phyloP scores from a whole-genome alignment of 1,140 invertebrate species.

The Gonatopus flavifemur region DNA sequence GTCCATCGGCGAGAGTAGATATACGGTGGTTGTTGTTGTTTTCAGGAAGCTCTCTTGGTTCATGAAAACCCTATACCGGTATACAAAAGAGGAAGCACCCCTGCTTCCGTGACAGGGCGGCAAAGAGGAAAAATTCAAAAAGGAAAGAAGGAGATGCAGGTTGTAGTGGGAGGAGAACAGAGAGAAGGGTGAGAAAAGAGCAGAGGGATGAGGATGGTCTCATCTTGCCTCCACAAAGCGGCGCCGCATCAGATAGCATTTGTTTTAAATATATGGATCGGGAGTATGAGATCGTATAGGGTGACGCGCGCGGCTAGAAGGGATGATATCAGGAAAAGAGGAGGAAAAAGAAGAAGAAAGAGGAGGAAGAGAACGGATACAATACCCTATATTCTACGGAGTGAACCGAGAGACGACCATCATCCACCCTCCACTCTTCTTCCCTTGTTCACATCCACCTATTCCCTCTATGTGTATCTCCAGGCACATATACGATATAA shows the following conservation, averaged over 20 bases:
- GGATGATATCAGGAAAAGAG: constrained; percentile 10
- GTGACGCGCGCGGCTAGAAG: constrained; percentile 18
- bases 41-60: constrained; percentile 32
- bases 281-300: constrained; percentile 33
- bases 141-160: not conserved
- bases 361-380: constrained; percentile 26
- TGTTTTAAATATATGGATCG: constrained; percentile 58
- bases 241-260: constrained; percentile 57
- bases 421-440: constrained; percentile 11
- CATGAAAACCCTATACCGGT: too few species aligned
- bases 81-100: constrained; percentile 39
- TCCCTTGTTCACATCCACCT: not conserved
- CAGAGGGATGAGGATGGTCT: constrained; percentile 40
- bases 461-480: too few species aligned
- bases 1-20: too few species aligned
- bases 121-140: constrained; percentile 17
- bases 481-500: too few species aligned
- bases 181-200: constrained; percentile 17
- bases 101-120: constrained; percentile 29
- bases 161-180: not conserved
- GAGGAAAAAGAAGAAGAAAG: constrained; percentile 14
- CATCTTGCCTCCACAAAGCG: constrained; percentile 53
- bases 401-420: constrained; percentile 21
- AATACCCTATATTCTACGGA: constrained; percentile 35
- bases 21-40: not conserved